Evolutionary conservation across 2,797 vertebrate species (phyloP).

Genomic region (Merluccius polli): DNA sequence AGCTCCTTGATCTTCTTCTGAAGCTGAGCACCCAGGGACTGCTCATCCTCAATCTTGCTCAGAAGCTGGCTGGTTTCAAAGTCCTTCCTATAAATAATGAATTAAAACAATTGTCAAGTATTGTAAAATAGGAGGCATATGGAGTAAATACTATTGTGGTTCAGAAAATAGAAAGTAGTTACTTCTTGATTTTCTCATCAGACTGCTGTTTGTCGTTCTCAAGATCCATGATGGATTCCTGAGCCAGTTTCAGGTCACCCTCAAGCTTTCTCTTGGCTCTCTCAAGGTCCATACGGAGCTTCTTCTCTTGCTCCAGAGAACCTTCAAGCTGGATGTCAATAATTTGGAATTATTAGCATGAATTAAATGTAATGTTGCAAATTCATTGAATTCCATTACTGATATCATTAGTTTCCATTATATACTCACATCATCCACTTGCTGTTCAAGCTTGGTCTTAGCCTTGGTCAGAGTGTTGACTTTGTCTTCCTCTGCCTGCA

Average conservation of each 20-base stretch:
- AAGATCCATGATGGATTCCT: constrained; percentile 81
- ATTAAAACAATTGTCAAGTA: background rate
- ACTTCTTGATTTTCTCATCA: constrained; percentile 87
- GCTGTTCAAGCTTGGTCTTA: too few relatives aligned
- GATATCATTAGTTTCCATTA: too few relatives aligned
- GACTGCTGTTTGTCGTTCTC: too few relatives aligned
- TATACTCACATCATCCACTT: constrained; percentile 79
- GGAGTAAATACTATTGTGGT: background rate
- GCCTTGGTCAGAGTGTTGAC: too few relatives aligned
- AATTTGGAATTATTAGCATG: background rate
- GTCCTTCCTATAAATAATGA: constrained; percentile 74
- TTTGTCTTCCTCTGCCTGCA: too few relatives aligned
- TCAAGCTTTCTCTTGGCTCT: constrained; percentile 81
- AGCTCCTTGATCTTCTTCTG: constrained; percentile 79
- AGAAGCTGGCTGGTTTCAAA: constrained; percentile 84
- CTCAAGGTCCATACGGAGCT: constrained; percentile 80
- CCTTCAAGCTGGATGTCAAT: constrained; percentile 72
- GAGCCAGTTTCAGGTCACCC: constrained; percentile 81
- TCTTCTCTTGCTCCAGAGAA: constrained; percentile 84
- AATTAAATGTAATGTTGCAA: background rate
- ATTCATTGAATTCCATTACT: too few relatives aligned
- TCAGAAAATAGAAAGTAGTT: constrained; percentile 16
- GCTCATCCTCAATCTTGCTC: constrained; percentile 82
- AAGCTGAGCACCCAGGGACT: constrained; percentile 64
- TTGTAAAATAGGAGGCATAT: background rate